These are phyloP conservation scores for Cantharis rustica DNA, from an alignment of 2,888 invertebrate genomes.

Conservation along the genomic window DNA sequence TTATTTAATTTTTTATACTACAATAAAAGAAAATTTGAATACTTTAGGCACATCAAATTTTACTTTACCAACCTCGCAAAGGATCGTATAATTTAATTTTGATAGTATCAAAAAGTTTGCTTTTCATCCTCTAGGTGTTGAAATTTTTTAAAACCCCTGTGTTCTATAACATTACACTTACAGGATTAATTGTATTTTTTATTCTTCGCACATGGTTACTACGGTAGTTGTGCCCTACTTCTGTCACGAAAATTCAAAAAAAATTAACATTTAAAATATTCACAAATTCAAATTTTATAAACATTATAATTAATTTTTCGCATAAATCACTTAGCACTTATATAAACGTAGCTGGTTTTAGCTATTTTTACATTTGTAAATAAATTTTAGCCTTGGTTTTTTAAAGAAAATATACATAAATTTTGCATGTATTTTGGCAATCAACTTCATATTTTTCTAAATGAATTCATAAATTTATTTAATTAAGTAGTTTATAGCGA, in stretches of 20 bases:
- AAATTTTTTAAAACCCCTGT: not conserved
- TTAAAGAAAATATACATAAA: not conserved
- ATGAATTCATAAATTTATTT: not conserved
- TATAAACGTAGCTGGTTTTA: not conserved
- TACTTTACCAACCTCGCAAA: not conserved
- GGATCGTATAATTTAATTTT: not conserved
- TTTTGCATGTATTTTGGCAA: not conserved
- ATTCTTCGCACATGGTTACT: not conserved
- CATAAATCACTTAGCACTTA: conserved; percentile 19
- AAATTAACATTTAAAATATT: not conserved
- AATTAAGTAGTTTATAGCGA: not conserved
- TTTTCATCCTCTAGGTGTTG: no score
- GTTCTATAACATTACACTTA: not conserved
- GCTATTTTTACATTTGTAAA: not conserved
- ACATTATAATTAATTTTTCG: conserved; percentile 9
- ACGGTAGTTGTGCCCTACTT: not conserved
- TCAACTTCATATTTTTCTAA: not conserved
- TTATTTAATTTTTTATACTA: not conserved
- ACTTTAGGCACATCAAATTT: not conserved
- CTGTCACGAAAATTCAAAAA: not conserved
- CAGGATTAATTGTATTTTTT: not conserved
- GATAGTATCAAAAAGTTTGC: not conserved
- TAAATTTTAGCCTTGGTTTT: not conserved
- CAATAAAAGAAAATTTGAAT: not conserved
- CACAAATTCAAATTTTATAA: not conserved